A percentile compares a stretch with the other conserved stretches of the same genome.
Evolutionary conservation across 2,888 invertebrate species (phyloP).

Genomic region (Marasmarcha lunaedactyla): DNA sequence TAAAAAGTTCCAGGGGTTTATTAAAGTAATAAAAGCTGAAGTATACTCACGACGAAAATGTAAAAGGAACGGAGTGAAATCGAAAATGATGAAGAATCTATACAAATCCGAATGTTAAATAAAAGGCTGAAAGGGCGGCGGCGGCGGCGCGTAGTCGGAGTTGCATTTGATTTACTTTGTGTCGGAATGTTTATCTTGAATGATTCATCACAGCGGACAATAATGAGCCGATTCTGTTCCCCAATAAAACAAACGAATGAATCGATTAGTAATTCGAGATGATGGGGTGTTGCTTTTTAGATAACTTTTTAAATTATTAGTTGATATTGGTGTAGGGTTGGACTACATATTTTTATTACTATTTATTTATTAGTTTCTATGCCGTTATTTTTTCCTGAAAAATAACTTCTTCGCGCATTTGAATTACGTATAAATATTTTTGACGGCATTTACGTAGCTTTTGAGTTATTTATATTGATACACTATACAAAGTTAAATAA

Average conservation of each 20-base stretch:
- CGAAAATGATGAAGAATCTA: conserved; percentile 2
- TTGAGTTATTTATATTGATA: no score
- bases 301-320: conserved; percentile 12
- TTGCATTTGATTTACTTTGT: conserved; percentile 44
- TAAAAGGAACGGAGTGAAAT: conserved; percentile 11
- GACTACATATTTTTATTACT: no score
- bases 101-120: conserved; percentile 28
- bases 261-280: conserved; percentile 60
- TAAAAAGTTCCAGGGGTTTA: no score
- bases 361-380: no score
- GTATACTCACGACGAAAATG: neutral
- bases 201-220: conserved; percentile 58
- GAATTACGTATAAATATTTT: no score
- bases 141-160: conserved; percentile 5
- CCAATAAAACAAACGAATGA: conserved; percentile 49
- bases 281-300: conserved; percentile 26
- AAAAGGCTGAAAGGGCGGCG: conserved; percentile 25
- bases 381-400: no score
- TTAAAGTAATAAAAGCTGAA: conserved; percentile 3
- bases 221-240: conserved; percentile 49
- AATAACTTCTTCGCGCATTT: no score
- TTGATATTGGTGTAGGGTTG: no score
- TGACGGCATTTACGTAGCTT: no score
- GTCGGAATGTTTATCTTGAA: conserved; percentile 51
- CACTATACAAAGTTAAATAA: no score